Evolutionary conservation across 1,140 invertebrate species (phyloP), one percentile per base, ranked within the genome.

Genomic region (Zeugodacus cucurbitae): DNA sequence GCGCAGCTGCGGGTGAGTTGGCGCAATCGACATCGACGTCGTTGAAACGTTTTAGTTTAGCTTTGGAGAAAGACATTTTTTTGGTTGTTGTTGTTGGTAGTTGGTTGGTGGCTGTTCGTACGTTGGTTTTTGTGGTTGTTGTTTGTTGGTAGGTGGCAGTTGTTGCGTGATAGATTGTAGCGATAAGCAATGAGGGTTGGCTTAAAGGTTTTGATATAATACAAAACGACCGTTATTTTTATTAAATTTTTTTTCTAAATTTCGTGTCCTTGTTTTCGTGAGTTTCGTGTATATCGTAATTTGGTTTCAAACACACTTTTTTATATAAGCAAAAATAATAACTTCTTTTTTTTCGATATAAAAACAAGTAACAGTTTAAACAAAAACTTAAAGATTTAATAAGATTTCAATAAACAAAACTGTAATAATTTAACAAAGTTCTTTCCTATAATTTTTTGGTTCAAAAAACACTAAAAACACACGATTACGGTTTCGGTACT

Each of bases 11-110:
- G 57, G 92, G 92, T 26, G 92, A 93, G 41, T 90, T 90, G 41
- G 90, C 91, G 37, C 91, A 92, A 26, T 90, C 90, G 59, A 92
- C 90, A 88, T 93, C 92, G 88, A 93, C 90, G 64, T 93, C 93
- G 37, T 93, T 93, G 87, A 93, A 93, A 78, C 93, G 91, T 89
- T 93, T 93, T 86, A 93, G 91, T 89, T 93, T 93, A 62, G 92
- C 93, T 90, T 93, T 93, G 87, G 92, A 93, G 87, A 93, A 93
- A 62, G 92, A 92, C 91, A 92, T 93, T 29, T 44, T 85, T 59
- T 10, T 54, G 14, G 5, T 11, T 54, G 48, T 54, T 54, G 14
- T 54, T 54, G 14, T 54, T 54, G 48, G 2, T 17, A 54, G 48
- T 54, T 54, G 48, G 3, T 20, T 5, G 48, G 8, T 48, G 14